These are phyloP conservation scores for Antitype chi DNA, from an alignment of 2,888 invertebrate species.

Conservation along the genomic window DNA sequence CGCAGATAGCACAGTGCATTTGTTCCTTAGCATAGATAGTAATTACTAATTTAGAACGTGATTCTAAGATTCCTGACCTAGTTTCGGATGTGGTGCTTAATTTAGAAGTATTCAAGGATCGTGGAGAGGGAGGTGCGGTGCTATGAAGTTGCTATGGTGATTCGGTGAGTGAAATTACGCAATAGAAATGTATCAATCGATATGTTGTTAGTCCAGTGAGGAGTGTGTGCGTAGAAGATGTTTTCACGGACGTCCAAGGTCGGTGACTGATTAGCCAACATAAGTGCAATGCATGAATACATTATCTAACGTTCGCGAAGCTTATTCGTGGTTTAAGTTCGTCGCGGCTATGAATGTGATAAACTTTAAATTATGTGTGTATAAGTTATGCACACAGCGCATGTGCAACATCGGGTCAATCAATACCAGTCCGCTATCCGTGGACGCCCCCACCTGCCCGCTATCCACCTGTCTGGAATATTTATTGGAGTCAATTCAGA, in stretches of 20 bases:
- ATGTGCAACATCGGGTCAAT: slow-evolving; percentile 54
- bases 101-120: slow-evolving; percentile 77
- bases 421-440: slow-evolving; percentile 38
- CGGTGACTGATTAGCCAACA: slow-evolving; percentile 65
- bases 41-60: slow-evolving; percentile 69
- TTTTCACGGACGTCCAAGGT: slow-evolving; percentile 76
- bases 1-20: slow-evolving; percentile 71
- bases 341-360: slow-evolving; percentile 6
- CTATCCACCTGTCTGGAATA: slow-evolving; percentile 45
- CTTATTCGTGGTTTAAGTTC: slow-evolving; percentile 43
- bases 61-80: slow-evolving; percentile 84
- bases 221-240: slow-evolving; percentile 69
- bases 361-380: slow-evolving; percentile 19
- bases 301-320: slow-evolving; percentile 46
- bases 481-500: slow-evolving; percentile 34
- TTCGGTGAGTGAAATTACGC: slow-evolving; percentile 72
- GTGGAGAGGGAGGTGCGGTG: slow-evolving; percentile 77
- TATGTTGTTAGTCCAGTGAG: slow-evolving; percentile 61
- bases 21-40: slow-evolving; percentile 68
- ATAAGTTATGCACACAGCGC: slow-evolving; percentile 44
- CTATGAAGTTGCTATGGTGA: slow-evolving; percentile 81
- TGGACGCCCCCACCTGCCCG: slow-evolving; percentile 11
- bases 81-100: slow-evolving; percentile 75
- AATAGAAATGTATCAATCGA: slow-evolving; percentile 70
- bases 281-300: slow-evolving; percentile 56